phyloP scores from a whole-genome alignment of 2,888 invertebrate genomes.

The Noctua janthina region DNA sequence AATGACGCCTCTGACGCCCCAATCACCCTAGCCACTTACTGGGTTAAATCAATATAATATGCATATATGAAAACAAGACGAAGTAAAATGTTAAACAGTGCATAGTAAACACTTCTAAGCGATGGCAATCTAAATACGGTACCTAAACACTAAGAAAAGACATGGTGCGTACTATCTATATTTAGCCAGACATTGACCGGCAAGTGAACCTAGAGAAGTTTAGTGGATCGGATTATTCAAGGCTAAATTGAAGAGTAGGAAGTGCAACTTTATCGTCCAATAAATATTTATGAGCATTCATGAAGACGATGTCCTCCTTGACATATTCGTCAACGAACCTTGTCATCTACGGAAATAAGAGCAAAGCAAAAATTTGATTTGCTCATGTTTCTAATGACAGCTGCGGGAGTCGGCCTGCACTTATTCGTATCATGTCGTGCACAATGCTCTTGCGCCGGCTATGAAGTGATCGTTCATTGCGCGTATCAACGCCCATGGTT shows the following conservation, averaged over 20 bases:
- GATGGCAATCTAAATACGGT: constrained; percentile 14
- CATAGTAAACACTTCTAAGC: not conserved
- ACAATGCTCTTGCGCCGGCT: constrained; percentile 60
- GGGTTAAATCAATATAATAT: not conserved
- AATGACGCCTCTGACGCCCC: not conserved
- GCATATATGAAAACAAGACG: not conserved
- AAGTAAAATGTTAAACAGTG: not conserved
- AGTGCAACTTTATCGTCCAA: not conserved
- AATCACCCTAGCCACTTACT: not conserved
- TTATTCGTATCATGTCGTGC: constrained; percentile 36
- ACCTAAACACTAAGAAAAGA: constrained; percentile 6
- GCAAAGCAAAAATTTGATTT: not conserved
- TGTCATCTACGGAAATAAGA: constrained; percentile 1
- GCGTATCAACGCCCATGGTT: constrained; percentile 53
- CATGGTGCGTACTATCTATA: constrained; percentile 32
- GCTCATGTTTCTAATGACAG: constrained; percentile 12
- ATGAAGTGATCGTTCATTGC: constrained; percentile 42
- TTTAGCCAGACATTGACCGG: constrained; percentile 47
- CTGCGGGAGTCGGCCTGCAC: constrained; percentile 16
- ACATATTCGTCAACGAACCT: not conserved
- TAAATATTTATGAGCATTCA: not conserved
- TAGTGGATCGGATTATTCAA: constrained; percentile 9
- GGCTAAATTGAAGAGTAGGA: constrained; percentile 15
- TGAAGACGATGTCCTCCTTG: constrained; percentile 13
- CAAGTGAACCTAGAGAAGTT: constrained; percentile 21